phyloP scores from a whole-genome alignment of 2,888 invertebrate genomes.

The Willowsia nigromaculata region DNA sequence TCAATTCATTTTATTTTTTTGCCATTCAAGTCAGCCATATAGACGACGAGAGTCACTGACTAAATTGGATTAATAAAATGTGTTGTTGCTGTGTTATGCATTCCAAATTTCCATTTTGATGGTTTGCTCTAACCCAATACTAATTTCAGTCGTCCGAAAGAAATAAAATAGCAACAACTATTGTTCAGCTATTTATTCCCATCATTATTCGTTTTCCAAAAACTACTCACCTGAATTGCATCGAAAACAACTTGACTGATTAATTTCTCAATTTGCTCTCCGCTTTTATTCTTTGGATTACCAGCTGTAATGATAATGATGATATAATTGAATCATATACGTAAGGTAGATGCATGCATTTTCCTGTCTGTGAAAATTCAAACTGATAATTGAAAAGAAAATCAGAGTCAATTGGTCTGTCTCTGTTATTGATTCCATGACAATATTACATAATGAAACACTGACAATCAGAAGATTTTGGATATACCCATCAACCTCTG shows the following conservation, averaged over 20 bases:
- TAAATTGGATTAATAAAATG: constrained; percentile 13
- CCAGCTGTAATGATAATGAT: neutral
- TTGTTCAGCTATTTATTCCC: neutral
- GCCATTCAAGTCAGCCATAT: neutral
- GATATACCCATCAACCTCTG: too few relatives aligned
- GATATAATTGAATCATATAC: too few relatives aligned
- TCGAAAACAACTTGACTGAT: constrained; percentile 62
- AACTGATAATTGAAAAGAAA: neutral
- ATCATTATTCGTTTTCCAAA: constrained; percentile 2
- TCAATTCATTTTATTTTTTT: constrained; percentile 34
- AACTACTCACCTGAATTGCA: constrained; percentile 17
- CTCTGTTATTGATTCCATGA: too few relatives aligned
- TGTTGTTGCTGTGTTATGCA: neutral
- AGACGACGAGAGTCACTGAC: neutral
- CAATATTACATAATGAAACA: too few relatives aligned
- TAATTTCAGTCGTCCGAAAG: neutral
- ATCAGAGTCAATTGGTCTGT: neutral
- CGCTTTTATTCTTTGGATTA: constrained; percentile 17
- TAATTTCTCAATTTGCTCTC: constrained; percentile 75
- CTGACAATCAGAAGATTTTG: too few relatives aligned
- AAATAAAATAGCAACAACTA: neutral
- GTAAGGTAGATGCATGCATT: neutral
- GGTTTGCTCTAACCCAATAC: neutral
- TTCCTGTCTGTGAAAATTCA: neutral
- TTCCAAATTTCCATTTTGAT: neutral